Evolutionary conservation across 64 coral and sea anemone species (phyloP).

Genomic region (Montipora cactus): DNA sequence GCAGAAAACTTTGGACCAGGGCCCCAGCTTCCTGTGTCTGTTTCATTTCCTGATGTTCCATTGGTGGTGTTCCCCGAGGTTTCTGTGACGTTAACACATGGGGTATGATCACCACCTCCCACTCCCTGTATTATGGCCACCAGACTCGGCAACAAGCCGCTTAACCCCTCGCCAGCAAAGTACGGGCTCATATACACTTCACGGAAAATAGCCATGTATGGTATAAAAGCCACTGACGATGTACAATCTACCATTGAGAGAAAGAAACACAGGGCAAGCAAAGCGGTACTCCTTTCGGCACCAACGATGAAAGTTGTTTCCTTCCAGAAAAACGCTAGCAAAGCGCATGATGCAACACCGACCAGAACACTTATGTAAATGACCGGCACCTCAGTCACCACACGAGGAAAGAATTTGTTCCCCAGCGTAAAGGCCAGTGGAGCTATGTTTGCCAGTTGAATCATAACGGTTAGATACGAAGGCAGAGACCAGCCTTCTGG

Average conservation of each 20-base stretch:
- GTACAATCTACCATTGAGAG: conserved; percentile 93
- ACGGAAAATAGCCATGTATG: conserved; percentile 88
- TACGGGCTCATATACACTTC: conserved; percentile 92
- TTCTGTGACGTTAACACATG: conserved; percentile 42
- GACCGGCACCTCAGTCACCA: conserved; percentile 71
- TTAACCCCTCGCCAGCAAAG: conserved; percentile 90
- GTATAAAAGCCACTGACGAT: conserved; percentile 93
- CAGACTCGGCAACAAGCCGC: conserved; percentile 91
- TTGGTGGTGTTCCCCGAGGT: conserved; percentile 15
- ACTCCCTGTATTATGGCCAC: conserved; percentile 89
- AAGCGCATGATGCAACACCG: conserved; percentile 64
- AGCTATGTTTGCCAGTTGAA: conserved; percentile 96
- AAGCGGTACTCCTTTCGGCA: conserved; percentile 67
- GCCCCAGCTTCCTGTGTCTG: conserved; percentile 33
- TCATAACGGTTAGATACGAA: conserved; percentile 89
- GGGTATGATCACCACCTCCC: conserved; percentile 44
- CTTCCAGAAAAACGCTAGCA: conserved; percentile 90
- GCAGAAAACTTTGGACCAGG: conserved; percentile 84
- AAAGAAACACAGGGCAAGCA: conserved; percentile 85
- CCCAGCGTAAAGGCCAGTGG: conserved; percentile 81
- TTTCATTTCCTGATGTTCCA: conserved; percentile 31
- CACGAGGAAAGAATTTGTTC: conserved; percentile 81
- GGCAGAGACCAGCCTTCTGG: conserved; percentile 95
- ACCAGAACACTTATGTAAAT: conserved; percentile 67
- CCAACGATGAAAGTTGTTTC: conserved; percentile 81